Evolutionary conservation across 2,113 vertebrate genomes (phyloP), one percentile per base, ranked within the genome.

Genomic region (Ibidorhyncha struthersii): DNA sequence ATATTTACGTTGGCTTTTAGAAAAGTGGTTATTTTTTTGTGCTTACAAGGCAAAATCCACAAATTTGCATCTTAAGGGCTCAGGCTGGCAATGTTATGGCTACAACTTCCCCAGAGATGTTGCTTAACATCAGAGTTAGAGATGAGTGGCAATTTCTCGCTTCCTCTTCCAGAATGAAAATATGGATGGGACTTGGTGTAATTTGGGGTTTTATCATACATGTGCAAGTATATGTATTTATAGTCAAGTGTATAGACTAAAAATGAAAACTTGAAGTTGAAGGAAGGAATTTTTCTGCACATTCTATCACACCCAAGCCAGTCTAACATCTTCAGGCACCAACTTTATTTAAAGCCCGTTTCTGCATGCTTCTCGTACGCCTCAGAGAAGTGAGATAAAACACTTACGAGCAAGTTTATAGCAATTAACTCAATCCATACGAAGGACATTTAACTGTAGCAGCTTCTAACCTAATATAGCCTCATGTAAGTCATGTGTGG

Each of bases 71-170:
- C 53, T 74, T 29, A 10, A 56, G 65, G 73, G 38, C 40, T 27
- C 47, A 5, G 62, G 22, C 11, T 55, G 81, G 83, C 32, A 41
- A 36, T 52, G 78, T 61, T 83, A 71, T 38, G 79, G 49, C 52
- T 82, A 29, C 23, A 93, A 72, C 89, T 91, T 95, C 89, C 84
- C 56, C 18, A 43, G 93, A 91, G 84, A 61, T 53, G 61, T 94
- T 92, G 77, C 77, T 49, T 50, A 82, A 91, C 65, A 69, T 29
- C 61, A 29, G 34, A 36, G 34, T 65, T 34, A 77, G 79, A 78
- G 88, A 71, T 59, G 72, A 90, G 76, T 81, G 80, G 96, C 86
- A 93, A 67, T 32, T 56, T 95, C 95, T 92, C 72, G 40, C 83
- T 96, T 95, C 95, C 82, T 71, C 74, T 92, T 90, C 52, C 81